Evolutionary conservation across 2,113 vertebrate genomes (phyloP).

Genomic region (Ammodytes marinus): DNA sequence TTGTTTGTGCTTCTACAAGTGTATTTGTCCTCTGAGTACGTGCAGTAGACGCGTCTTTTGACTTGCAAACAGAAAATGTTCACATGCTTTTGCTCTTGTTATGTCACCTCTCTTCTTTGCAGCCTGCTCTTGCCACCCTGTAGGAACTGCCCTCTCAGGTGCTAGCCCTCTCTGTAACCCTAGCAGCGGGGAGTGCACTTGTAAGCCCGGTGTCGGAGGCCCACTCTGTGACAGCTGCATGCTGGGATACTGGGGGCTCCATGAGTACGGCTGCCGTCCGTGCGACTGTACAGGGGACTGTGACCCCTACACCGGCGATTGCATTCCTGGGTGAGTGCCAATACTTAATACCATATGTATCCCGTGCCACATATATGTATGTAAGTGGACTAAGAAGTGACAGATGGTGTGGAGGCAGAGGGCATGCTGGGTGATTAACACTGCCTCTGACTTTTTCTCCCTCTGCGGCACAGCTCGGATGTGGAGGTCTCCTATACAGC

Average conservation of each 20-base stretch:
- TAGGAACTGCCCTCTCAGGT: conserved; percentile 86
- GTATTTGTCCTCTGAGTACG: conserved; percentile 15
- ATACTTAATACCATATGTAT: not conserved
- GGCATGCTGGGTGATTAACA: conserved; percentile 50
- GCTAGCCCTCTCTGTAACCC: conserved; percentile 86
- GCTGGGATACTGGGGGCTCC: conserved; percentile 93
- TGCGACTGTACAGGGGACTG: conserved; percentile 92
- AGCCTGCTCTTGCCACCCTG: conserved; percentile 92
- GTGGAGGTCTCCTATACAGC: conserved; percentile 66
- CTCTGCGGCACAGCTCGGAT: conserved; percentile 73
- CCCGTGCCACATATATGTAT: conserved; percentile 12
- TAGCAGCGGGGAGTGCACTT: conserved; percentile 90
- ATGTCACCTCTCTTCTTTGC: conserved; percentile 30
- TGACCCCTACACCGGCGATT: conserved; percentile 91
- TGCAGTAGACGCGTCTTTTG: not conserved
- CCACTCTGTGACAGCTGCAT: conserved; percentile 92
- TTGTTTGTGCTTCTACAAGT: conserved; percentile 19
- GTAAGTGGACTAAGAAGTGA: conserved; percentile 12
- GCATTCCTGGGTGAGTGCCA: conserved; percentile 87
- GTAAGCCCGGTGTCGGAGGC: conserved; percentile 93
- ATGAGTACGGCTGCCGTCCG: conserved; percentile 90
- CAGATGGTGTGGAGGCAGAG: conserved; percentile 8
- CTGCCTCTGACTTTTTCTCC: conserved; percentile 47
- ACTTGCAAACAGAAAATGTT: conserved; percentile 23
- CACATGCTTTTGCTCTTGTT: conserved; percentile 39